Evolutionary conservation across 2,888 invertebrate genomes (phyloP), one percentile per base, ranked within the genome.

Genomic region (Callinectes sapidus): DNA sequence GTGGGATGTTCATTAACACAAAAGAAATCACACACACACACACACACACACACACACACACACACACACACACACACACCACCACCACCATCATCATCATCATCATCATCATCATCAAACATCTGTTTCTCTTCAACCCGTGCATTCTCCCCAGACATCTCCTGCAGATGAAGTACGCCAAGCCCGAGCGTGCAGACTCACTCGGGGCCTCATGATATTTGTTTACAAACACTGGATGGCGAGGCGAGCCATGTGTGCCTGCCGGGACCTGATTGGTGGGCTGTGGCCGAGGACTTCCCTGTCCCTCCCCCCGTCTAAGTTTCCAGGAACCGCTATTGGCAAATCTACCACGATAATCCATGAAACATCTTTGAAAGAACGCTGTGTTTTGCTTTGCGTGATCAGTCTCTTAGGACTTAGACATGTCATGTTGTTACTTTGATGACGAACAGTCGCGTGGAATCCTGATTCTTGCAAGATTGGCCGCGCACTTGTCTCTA

Each of bases 221-320:
- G 71, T 71, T 71, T 71, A 71, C 71, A 71, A 71, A 71, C 71
- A 71, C 71, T 28, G 71, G 71, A 28, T 28, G 71, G 71, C 71
- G 71, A 71, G 71, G 71, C 18, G 61, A 61, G 61, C 61, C 61
- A 61, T 61, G 61, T 61, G 61, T 23, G 61, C 28, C 71, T 71
- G 71, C 71, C 71, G 28, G 71, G 71, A n/a, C 28, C 71, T 71
- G 71, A 71, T 71, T 71, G 71, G 71, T 13, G 71, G 71, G n/a
- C 71, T 71, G 71, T 71, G 71, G 28, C n/a, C 5, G 28, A 71
- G 71, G 71, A 71, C 28, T 71, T 71, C 28, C 28, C 71, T 13
- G 71, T 71, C 71, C 71, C 71, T 71, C 28, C 71, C 71, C 71
- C 28, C 28, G 28, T 10, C 23, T 6, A 71, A 71, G 71, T 71